Evolutionary conservation across 2,113 vertebrate species (phyloP).

Genomic region (Mustela lutreola): DNA sequence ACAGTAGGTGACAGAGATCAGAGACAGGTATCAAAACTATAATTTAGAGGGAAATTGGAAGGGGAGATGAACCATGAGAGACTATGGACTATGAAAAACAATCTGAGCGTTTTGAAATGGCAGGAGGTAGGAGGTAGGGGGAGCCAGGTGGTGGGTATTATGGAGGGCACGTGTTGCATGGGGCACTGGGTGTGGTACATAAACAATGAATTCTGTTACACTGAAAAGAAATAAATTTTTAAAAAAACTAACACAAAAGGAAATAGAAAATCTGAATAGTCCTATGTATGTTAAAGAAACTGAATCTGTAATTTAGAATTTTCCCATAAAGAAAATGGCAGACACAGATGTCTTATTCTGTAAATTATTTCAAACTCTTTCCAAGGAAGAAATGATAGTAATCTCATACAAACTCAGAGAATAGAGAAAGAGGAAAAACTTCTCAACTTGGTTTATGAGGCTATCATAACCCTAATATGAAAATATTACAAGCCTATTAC

Average conservation of each 20-base stretch:
- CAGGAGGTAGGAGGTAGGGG: no score
- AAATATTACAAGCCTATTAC: neutral
- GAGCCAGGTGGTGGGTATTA: no score
- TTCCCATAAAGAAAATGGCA: neutral
- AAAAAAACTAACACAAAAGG: constrained; percentile 14
- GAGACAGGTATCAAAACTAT: neutral
- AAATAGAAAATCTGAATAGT: constrained; percentile 56
- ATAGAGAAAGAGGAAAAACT: neutral
- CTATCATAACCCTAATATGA: neutral
- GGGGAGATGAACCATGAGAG: no score
- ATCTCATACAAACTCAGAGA: neutral
- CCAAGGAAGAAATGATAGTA: neutral
- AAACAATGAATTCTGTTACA: no score
- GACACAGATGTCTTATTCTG: neutral
- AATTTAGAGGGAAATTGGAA: neutral
- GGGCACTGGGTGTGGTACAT: no score
- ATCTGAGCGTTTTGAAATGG: no score
- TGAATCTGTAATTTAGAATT: neutral
- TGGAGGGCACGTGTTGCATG: no score
- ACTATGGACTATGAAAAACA: no score
- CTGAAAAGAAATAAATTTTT: no score
- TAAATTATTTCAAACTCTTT: neutral
- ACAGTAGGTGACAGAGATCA: neutral
- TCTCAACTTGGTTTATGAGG: constrained; percentile 42
- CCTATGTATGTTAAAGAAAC: neutral